These are phyloP conservation scores for Synchiropus splendidus DNA, from an alignment of 2,113 vertebrate species.

Conservation along the genomic window DNA sequence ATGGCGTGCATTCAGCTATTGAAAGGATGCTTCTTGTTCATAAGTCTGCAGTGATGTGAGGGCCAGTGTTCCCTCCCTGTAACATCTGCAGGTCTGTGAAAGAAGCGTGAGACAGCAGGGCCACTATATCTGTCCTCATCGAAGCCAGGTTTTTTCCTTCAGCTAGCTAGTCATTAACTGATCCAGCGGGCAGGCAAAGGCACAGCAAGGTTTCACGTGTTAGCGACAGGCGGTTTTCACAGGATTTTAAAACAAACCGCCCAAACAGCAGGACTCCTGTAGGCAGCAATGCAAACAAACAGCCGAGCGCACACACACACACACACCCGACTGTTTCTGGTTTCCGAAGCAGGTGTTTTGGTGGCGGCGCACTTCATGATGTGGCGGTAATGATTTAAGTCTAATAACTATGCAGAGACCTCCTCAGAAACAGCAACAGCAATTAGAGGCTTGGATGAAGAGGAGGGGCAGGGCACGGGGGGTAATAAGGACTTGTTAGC, in stretches of 20 bases:
- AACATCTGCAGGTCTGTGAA: slow-evolving; percentile 36
- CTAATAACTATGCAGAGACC: slow-evolving; percentile 60
- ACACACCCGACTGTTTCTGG: slow-evolving; percentile 4
- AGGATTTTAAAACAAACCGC: slow-evolving; percentile 47
- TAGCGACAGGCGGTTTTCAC: slow-evolving; percentile 35
- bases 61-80: slow-evolving; percentile 14
- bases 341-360: slow-evolving; percentile 32
- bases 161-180: slow-evolving; percentile 39
- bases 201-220: slow-evolving; percentile 26
- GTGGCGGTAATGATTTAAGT: slow-evolving; percentile 38
- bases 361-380: slow-evolving; percentile 21
- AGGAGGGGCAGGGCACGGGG: slow-evolving; percentile 56
- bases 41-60: slow-evolving; percentile 19
- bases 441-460: slow-evolving; percentile 56
- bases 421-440: slow-evolving; percentile 48
- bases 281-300: slow-evolving; percentile 11
- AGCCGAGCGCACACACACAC: slow-evolving; percentile 1
- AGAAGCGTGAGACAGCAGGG: slow-evolving; percentile 30
- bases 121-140: slow-evolving; percentile 29
- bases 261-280: slow-evolving; percentile 45
- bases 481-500: slow-evolving; percentile 65
- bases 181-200: slow-evolving; percentile 25
- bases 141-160: slow-evolving; percentile 19
- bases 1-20: too few relatives aligned
- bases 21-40: too few relatives aligned